phyloP scores from a whole-genome alignment of 64 coral and sea anemone species.

The Actinia tenebrosa region DNA sequence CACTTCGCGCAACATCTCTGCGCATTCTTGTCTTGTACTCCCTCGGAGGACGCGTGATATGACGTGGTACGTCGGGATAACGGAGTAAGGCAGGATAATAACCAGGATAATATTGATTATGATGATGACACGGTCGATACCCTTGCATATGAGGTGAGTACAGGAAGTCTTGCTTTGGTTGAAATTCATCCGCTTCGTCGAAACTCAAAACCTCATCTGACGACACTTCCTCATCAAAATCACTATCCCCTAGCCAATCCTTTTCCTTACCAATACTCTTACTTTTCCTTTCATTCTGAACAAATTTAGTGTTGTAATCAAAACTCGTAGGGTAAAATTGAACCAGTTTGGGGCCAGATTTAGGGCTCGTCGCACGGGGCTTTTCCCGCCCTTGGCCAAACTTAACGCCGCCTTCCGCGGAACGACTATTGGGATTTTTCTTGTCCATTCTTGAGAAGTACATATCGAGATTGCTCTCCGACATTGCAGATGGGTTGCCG shows the following conservation, averaged over 20 bases:
- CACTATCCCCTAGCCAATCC: not conserved
- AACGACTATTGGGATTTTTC: not conserved
- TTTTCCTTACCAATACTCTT: not conserved
- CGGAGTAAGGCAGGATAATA: slow-evolving; percentile 2
- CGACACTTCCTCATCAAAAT: not conserved
- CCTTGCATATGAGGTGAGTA: slow-evolving; percentile 16
- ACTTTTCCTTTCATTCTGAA: not conserved
- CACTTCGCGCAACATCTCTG: not conserved
- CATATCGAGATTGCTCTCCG: slow-evolving; percentile 12
- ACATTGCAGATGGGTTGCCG: not conserved
- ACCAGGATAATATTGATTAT: not conserved
- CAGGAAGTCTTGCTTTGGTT: not conserved
- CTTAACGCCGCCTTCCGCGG: not conserved
- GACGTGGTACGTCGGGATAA: not conserved
- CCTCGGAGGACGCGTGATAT: not conserved
- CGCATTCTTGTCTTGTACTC: slow-evolving; percentile 19
- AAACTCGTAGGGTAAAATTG: slow-evolving; percentile 18
- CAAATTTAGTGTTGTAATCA: slow-evolving; percentile 11
- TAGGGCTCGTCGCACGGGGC: not conserved
- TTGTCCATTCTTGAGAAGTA: slow-evolving; percentile 3
- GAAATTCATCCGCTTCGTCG: slow-evolving; percentile 8
- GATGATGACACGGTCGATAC: not conserved
- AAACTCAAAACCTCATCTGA: slow-evolving; percentile 19
- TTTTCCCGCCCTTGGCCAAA: not conserved
- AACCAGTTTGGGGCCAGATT: slow-evolving; percentile 6